Conservation (phyloP, 37 sponge, comb jelly and placozoan species). For the Axinella damicornis region DNA sequence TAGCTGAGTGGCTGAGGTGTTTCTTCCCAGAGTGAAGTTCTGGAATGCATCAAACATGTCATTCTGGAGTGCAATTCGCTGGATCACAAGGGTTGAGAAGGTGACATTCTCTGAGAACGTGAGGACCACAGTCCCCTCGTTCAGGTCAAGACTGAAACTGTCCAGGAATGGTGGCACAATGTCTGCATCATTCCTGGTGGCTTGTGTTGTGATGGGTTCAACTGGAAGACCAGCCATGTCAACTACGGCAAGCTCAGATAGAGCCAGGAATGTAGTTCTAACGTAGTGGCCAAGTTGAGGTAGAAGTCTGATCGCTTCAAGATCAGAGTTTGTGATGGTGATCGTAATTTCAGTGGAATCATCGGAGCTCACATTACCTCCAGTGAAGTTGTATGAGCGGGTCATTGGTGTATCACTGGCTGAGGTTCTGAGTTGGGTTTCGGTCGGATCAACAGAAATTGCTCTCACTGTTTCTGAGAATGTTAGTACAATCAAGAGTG, state of each 20-base stretch:
- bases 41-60: neutral
- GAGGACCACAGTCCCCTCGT: constrained; percentile 58
- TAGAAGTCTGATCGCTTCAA: constrained; percentile 67
- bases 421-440: constrained; percentile 50
- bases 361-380: constrained; percentile 54
- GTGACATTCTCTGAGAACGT: constrained; percentile 82
- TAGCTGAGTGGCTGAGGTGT: constrained; percentile 32
- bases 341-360: constrained; percentile 85
- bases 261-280: constrained; percentile 58
- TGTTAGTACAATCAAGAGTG: constrained; percentile 82
- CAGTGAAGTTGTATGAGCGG: constrained; percentile 58
- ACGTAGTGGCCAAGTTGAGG: constrained; percentile 80
- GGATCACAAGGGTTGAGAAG: constrained; percentile 46
- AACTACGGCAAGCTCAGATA: constrained; percentile 44
- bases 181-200: constrained; percentile 72
- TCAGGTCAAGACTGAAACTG: constrained; percentile 66
- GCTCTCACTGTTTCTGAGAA: constrained; percentile 88
- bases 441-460: constrained; percentile 50
- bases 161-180: constrained; percentile 76
- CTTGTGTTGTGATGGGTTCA: constrained; percentile 27
- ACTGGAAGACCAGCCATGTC: constrained; percentile 84
- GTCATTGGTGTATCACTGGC: neutral
- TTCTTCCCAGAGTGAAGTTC: constrained; percentile 51
- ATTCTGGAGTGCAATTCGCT: constrained; percentile 73
- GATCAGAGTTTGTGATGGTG: constrained; percentile 66